phyloP scores from a whole-genome alignment of 2,888 invertebrate species.

The Lithophane leautieri region DNA sequence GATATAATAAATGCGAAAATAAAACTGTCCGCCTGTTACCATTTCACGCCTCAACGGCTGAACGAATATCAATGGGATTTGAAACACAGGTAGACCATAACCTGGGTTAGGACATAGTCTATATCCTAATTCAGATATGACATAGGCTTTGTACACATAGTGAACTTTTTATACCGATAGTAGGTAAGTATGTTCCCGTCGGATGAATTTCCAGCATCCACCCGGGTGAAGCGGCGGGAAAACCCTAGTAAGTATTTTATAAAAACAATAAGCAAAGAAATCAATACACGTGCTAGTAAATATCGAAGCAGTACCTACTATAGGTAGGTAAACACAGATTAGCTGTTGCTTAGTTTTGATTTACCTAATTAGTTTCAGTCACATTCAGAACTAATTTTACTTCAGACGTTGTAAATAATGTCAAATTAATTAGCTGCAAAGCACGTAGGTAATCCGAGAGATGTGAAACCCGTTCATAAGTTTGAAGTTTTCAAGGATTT shows the following conservation, averaged over 20 bases:
- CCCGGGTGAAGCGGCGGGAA: too few relatives aligned
- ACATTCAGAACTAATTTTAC: conserved; percentile 28
- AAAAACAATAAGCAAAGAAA: not conserved
- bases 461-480: conserved; percentile 22
- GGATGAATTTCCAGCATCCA: not conserved
- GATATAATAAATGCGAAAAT: not conserved
- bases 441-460: conserved; percentile 1
- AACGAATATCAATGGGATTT: not conserved
- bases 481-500: conserved; percentile 60
- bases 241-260: not conserved
- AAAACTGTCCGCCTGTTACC: not conserved
- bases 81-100: not conserved
- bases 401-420: conserved; percentile 36
- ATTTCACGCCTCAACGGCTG: not conserved
- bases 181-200: too few relatives aligned
- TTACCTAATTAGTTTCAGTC: conserved; percentile 38
- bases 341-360: conserved; percentile 14
- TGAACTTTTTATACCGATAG: not conserved
- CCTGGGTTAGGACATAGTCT: too few relatives aligned
- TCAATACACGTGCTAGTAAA: not conserved
- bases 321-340: not conserved
- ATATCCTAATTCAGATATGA: too few relatives aligned
- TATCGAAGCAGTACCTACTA: not conserved
- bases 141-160: too few relatives aligned
- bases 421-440: conserved; percentile 21